These are phyloP conservation scores for Clivina fossor DNA, from an alignment of 2,888 invertebrate genomes.

Conservation along the genomic window DNA sequence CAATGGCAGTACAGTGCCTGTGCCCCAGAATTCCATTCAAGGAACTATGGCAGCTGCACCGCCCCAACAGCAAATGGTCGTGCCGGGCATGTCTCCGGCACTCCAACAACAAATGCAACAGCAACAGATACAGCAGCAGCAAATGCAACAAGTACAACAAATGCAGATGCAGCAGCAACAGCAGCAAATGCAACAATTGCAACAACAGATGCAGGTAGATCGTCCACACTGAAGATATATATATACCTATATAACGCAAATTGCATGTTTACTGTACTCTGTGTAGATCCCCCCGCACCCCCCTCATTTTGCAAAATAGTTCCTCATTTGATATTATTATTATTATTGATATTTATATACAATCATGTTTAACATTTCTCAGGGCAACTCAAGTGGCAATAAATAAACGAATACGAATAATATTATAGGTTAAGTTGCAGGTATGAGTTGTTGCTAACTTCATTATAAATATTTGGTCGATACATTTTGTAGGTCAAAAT, in stretches of 20 bases:
- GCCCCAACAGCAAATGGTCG: slow-evolving; percentile 56
- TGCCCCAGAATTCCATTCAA: slow-evolving; percentile 47
- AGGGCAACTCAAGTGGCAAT: slow-evolving; percentile 39
- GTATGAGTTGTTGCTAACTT: neutral
- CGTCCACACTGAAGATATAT: slow-evolving; percentile 44
- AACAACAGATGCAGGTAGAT: slow-evolving; percentile 67
- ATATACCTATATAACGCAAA: no score
- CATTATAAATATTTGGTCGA: neutral
- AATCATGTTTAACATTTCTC: slow-evolving; percentile 32
- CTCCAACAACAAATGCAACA: slow-evolving; percentile 52
- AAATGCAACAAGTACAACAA: slow-evolving; percentile 57
- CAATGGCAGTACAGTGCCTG: slow-evolving; percentile 49
- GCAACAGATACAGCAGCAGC: slow-evolving; percentile 57
- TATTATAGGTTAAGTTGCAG: neutral
- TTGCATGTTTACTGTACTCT: slow-evolving; percentile 27
- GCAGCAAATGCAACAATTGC: slow-evolving; percentile 55
- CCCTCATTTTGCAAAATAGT: no score
- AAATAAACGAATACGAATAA: slow-evolving; percentile 32
- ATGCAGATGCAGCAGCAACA: slow-evolving; percentile 60
- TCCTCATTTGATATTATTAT: no score
- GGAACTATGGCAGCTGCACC: slow-evolving; percentile 47
- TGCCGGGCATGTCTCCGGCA: slow-evolving; percentile 58
- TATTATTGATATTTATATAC: slow-evolving; percentile 14
- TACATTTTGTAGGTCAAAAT: slow-evolving; percentile 1
- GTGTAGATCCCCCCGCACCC: no score